Evolutionary conservation across 2,888 invertebrate genomes (phyloP).

Genomic region (Plusia festucae): DNA sequence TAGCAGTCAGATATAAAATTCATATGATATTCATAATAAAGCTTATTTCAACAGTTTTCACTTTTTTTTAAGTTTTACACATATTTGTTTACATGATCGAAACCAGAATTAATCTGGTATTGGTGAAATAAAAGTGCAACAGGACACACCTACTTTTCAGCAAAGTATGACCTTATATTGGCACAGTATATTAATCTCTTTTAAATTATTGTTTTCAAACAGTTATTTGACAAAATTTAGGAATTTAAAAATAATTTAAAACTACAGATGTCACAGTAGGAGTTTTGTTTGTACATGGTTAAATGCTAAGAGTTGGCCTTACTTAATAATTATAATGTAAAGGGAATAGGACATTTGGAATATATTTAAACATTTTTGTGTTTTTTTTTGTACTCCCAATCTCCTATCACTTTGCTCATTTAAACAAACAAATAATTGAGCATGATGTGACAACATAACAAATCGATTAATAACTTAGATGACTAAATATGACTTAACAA

Average conservation of each 20-base stretch:
- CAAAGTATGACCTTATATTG: slow-evolving; percentile 1
- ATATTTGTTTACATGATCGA: background rate
- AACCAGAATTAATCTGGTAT: too few relatives aligned
- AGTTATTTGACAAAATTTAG: background rate
- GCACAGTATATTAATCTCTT: background rate
- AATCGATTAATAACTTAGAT: background rate
- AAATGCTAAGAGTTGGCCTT: background rate
- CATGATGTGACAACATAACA: background rate
- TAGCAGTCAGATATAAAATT: background rate
- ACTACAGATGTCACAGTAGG: background rate
- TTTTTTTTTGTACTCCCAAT: background rate
- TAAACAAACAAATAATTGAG: background rate
- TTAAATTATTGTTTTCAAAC: background rate
- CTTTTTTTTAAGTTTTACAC: background rate
- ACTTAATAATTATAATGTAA: too few relatives aligned
- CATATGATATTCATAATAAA: background rate
- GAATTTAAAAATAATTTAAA: background rate
- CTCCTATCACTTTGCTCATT: too few relatives aligned
- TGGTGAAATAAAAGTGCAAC: background rate
- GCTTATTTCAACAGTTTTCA: background rate
- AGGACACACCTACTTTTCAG: background rate
- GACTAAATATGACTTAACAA: background rate
- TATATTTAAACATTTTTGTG: too few relatives aligned
- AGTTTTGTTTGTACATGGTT: background rate
- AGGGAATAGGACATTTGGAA: too few relatives aligned